phyloP scores from a whole-genome alignment of 1,140 invertebrate species.

The Drosophila nasuta region DNA sequence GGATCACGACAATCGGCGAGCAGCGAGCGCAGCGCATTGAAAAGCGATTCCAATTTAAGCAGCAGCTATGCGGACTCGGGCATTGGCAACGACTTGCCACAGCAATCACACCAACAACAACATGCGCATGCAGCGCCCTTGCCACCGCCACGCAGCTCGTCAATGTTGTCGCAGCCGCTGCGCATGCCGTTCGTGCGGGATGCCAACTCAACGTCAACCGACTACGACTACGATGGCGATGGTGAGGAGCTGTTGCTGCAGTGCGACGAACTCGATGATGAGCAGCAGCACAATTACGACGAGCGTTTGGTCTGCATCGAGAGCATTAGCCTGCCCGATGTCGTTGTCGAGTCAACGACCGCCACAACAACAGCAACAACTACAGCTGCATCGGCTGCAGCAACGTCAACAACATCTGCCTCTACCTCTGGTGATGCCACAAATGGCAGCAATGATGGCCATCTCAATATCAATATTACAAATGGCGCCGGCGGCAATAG shows the following conservation, averaged over 20 bases:
- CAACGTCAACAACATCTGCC: slow-evolving; percentile 19
- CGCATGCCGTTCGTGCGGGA: slow-evolving; percentile 71
- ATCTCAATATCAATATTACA: slow-evolving; percentile 76
- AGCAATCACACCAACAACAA: background rate
- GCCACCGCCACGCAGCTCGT: slow-evolving; percentile 51
- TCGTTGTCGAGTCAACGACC: slow-evolving; percentile 84
- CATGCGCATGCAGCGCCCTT: slow-evolving; percentile 22
- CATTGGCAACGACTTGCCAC: slow-evolving; percentile 52
- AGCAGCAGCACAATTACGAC: slow-evolving; percentile 56
- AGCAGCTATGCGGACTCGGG: slow-evolving; percentile 80
- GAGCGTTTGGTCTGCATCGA: slow-evolving; percentile 83
- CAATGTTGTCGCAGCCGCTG: slow-evolving; percentile 39
- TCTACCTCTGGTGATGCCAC: slow-evolving; percentile 3
- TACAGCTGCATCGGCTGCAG: slow-evolving; percentile 12
- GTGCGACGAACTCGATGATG: slow-evolving; percentile 80
- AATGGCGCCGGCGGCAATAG: slow-evolving; percentile 70
- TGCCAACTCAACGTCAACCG: slow-evolving; percentile 71
- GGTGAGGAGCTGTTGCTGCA: slow-evolving; percentile 78
- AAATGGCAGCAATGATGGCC: slow-evolving; percentile 41
- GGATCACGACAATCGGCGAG: slow-evolving; percentile 66
- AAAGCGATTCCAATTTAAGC: slow-evolving; percentile 80
- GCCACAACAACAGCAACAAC: slow-evolving; percentile 35
- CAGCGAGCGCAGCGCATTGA: slow-evolving; percentile 68
- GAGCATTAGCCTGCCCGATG: slow-evolving; percentile 84
- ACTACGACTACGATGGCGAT: slow-evolving; percentile 67